Evolutionary conservation across 2,797 vertebrate genomes (phyloP), one percentile per base, ranked within the genome.

Genomic region (Vultur gryphus): DNA sequence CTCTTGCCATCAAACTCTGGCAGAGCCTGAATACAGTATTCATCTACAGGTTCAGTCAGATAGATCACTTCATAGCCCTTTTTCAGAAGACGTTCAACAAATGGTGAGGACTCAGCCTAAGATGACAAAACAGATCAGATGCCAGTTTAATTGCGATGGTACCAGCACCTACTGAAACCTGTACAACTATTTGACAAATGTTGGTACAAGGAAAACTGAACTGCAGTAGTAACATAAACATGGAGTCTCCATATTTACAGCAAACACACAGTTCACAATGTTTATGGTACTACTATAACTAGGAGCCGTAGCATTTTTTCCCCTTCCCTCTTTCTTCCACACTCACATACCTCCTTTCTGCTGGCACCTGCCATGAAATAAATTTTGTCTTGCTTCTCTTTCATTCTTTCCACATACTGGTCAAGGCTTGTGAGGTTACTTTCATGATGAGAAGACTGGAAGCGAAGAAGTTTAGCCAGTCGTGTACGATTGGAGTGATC

Each of bases 11-110:
- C 99, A 55, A 99, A 99, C 97, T 99, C 99, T 0, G 99, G 99
- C 72, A 99, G 98, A 31, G 99, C 99, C 98, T 99, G 99, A 95
- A 99, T 99, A 95, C 99, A 99, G 98, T 99, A 99, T 89, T 99
- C 99, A 16, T 99, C 99, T 75, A 99, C 99, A 46, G 99, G 99
- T 96, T 99, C 99, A 0, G 99, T 99, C 97, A 99, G 98, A 95
- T 99, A 99, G 77, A 99, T 98, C n/a, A 99, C 99, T 98, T 99
- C 99, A 28, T 99, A 99, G 77, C 99, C 99, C 94, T 99, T 99
- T 97, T 99, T 99, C 98, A 99, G 98, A 88, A 99, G 98, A 28
- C 96, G 98, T 97, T 99, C 99, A 44, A 99, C 99, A 51, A 99
- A 99, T 3, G 99, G 99, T 52, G 99, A 99, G 21, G 99, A 99